A percentile compares a stretch with the other conserved stretches of the same genome.
Evolutionary conservation across 2,113 vertebrate species (phyloP).

Genomic region (Callospermophilus lateralis): DNA sequence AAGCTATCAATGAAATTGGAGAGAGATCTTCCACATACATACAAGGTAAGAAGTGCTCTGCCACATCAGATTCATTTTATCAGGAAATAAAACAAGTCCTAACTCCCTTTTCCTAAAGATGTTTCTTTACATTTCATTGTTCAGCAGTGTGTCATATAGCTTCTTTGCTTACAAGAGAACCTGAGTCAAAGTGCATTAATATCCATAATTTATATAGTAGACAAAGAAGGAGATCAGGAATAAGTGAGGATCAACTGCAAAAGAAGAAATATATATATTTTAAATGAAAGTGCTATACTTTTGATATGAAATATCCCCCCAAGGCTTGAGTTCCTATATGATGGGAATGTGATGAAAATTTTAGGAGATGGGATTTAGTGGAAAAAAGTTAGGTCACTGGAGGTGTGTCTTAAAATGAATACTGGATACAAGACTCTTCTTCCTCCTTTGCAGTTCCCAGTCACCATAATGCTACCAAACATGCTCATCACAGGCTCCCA

Average conservation of each 20-base stretch:
- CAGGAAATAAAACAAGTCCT: background rate
- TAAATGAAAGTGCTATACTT: background rate
- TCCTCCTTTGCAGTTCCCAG: background rate
- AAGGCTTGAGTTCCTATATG: rapidly evolving
- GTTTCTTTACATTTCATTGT: background rate
- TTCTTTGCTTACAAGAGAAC: background rate
- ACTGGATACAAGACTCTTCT: too few relatives aligned
- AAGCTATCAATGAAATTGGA: background rate
- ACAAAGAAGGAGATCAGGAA: background rate
- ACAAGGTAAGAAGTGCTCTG: background rate
- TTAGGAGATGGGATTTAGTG: background rate
- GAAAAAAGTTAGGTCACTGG: background rate
- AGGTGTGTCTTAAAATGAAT: background rate
- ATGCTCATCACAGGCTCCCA: background rate
- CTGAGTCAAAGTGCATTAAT: background rate
- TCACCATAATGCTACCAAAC: background rate
- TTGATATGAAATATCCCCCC: too few relatives aligned
- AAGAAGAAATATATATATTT: background rate
- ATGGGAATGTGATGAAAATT: background rate
- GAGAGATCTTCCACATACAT: background rate
- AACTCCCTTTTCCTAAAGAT: background rate
- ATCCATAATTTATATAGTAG: background rate
- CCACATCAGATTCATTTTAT: background rate
- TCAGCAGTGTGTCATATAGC: background rate
- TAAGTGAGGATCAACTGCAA: background rate